These are phyloP conservation scores for Sclerodermus sp. DNA, from an alignment of 2,888 invertebrate genomes.

Conservation along the genomic window DNA sequence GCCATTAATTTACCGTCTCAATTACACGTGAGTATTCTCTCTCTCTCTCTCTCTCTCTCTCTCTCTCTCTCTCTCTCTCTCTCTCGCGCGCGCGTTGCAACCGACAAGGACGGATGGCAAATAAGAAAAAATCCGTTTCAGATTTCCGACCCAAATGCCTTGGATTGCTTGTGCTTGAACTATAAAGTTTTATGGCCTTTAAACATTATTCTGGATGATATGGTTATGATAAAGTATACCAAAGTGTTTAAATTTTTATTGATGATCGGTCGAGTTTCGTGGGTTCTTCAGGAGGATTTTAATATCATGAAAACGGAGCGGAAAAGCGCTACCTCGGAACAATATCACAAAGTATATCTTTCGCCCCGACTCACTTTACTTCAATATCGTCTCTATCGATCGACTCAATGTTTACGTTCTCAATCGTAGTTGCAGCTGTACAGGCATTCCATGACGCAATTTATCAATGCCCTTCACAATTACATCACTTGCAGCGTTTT, in stretches of 20 bases:
- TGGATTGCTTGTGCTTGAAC: slow-evolving; percentile 70
- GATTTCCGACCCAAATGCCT: slow-evolving; percentile 63
- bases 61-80: too few species aligned
- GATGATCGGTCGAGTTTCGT: slow-evolving; percentile 75
- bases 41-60: too few species aligned
- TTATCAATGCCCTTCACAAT: slow-evolving; percentile 74
- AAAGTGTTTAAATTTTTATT: slow-evolving; percentile 76
- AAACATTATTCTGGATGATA: slow-evolving; percentile 74
- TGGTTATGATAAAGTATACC: slow-evolving; percentile 70
- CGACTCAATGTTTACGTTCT: background rate
- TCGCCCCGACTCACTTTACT: too few species aligned
- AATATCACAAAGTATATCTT: slow-evolving; percentile 63
- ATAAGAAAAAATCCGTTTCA: too few species aligned
- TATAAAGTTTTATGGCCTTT: slow-evolving; percentile 78
- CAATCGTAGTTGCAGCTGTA: slow-evolving; percentile 64
- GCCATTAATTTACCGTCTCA: slow-evolving; percentile 39
- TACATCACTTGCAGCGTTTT: slow-evolving; percentile 78
- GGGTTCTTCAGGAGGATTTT: slow-evolving; percentile 74
- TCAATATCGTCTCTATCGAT: background rate
- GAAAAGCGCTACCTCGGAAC: slow-evolving; percentile 61
- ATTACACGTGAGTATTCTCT: slow-evolving; percentile 57
- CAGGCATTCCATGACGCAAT: slow-evolving; percentile 75
- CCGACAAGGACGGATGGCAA: too few species aligned
- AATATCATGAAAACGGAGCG: slow-evolving; percentile 66
- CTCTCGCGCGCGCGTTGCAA: too few species aligned